A percentile compares a stretch with the other conserved stretches of the same genome.
phyloP scores from a whole-genome alignment of 1,140 invertebrate species.

The Trachymyrmex septentrionalis region DNA sequence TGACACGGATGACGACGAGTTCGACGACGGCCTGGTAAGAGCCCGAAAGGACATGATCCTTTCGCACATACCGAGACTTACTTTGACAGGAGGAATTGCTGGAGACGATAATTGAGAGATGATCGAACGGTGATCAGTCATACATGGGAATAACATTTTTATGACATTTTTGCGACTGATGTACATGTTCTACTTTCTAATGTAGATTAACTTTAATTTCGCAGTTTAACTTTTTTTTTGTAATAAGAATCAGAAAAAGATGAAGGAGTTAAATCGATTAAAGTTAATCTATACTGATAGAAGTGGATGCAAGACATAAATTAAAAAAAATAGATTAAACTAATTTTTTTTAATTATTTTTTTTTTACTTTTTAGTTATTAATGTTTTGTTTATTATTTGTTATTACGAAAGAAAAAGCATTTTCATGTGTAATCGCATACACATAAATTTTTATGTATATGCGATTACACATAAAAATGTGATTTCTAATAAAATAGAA shows the following conservation, averaged over 20 bases:
- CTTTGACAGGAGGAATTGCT: slow-evolving; percentile 9
- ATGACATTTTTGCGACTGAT: neutral
- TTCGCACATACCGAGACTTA: slow-evolving; percentile 26
- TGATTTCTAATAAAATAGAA: neutral
- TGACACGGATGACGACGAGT: slow-evolving; percentile 83
- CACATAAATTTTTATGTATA: too few species aligned
- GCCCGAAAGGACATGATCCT: slow-evolving; percentile 6
- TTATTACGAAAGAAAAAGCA: neutral
- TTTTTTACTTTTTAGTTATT: neutral
- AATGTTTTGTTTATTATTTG: neutral
- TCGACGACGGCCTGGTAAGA: slow-evolving; percentile 85
- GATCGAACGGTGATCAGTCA: neutral
- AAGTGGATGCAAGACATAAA: neutral
- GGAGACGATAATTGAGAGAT: neutral
- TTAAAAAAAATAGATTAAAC: neutral
- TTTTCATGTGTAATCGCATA: too few species aligned
- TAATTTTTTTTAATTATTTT: neutral
- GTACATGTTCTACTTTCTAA: too few species aligned
- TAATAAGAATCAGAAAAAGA: too few species aligned
- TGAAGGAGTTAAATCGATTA: too few species aligned
- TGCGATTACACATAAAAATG: neutral
- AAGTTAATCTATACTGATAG: neutral
- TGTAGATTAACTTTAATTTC: too few species aligned
- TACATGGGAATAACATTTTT: neutral
- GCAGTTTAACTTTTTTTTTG: too few species aligned